Evolutionary conservation across 2,888 invertebrate genomes (phyloP).

Genomic region (Drosophila flavopinicola): DNA sequence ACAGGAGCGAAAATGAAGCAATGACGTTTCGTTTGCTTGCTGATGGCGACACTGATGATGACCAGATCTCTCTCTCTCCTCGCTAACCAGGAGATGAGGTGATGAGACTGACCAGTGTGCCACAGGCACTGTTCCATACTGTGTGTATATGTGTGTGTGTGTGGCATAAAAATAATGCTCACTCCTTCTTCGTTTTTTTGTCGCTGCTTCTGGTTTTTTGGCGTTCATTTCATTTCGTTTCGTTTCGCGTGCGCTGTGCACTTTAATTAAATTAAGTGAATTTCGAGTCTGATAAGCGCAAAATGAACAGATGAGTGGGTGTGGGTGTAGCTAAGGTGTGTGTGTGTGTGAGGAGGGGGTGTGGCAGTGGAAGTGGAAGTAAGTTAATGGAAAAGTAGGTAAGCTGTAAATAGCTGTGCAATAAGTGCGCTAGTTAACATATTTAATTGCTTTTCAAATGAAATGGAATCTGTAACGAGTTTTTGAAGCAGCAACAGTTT

Average conservation of each 20-base stretch:
- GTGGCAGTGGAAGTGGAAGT: not conserved
- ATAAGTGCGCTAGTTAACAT: not conserved
- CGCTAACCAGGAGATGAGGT: conserved; percentile 11
- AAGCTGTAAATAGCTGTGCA: conserved; percentile 3
- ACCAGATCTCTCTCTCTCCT: conserved; percentile 26
- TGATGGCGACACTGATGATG: conserved; percentile 54
- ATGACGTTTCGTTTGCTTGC: conserved; percentile 57
- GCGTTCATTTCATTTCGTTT: conserved; percentile 22
- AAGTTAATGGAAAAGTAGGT: not conserved
- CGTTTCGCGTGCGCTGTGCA: conserved; percentile 33
- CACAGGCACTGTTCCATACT: conserved; percentile 36
- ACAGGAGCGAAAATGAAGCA: conserved; percentile 70
- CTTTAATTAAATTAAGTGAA: conserved; percentile 78
- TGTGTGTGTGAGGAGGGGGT: not conserved
- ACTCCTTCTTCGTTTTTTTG: conserved; percentile 4
- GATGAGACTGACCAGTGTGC: conserved; percentile 26
- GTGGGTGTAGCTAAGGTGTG: conserved; percentile 1
- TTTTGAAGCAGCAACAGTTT: too few species aligned
- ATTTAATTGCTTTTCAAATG: not conserved
- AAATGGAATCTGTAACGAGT: too few species aligned
- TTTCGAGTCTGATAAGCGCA: conserved; percentile 64
- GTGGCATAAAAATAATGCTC: conserved; percentile 55
- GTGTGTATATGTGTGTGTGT: conserved; percentile 17
- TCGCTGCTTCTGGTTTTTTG: conserved; percentile 16
- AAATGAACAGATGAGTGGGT: conserved; percentile 35